Evolutionary conservation across 2,888 invertebrate species (phyloP), one percentile per base, ranked within the genome.

Genomic region (Nebria salina): DNA sequence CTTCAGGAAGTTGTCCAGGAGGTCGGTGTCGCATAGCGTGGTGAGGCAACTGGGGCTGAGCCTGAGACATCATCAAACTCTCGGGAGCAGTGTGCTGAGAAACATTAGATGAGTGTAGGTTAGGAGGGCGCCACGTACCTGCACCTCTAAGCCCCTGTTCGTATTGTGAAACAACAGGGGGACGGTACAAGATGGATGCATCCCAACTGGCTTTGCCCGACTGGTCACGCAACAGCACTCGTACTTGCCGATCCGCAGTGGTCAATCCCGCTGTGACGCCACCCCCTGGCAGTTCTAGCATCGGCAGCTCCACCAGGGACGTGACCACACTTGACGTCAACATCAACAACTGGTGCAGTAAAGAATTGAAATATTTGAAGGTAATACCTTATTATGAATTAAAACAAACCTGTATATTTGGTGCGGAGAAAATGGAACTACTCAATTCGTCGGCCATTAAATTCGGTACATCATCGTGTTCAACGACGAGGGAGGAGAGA

Each of bases 151-250:
- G 5, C 34, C 54, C 54, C 54, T 54, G 54, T 7, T 8, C 13
- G 8, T 54, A 8, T 54, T 13, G 54, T 7, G 70, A 20, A 7
- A 41, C 15, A 6, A 91, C 90, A 0, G 95, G 95, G 85, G 94
- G 94, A 87, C 94, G 93, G 89, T 96, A 96, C 0, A 98, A 90
- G 82, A 97, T 95, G 0, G 97, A 96, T 65, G 96, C 96, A 89
- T 98, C 98, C 98, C 98, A 98, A 85, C 97, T 96, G 75, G 96
- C 96, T 90, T 98, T 98, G 75, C 98, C 98, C 43, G 96, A 95
- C 79, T 98, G 91, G 89, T 98, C 98, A 8, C 98, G 92, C 82
- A 98, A 90, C 13, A 98, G 90, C 26, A 98, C 94, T 64, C 98
- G 92, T 79, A 89, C 89, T 91, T 95, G 95, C 74, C 95, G 94